These are phyloP conservation scores for Lacerta bilineata DNA, from an alignment of 2,797 vertebrate genomes.

Conservation along the genomic window DNA sequence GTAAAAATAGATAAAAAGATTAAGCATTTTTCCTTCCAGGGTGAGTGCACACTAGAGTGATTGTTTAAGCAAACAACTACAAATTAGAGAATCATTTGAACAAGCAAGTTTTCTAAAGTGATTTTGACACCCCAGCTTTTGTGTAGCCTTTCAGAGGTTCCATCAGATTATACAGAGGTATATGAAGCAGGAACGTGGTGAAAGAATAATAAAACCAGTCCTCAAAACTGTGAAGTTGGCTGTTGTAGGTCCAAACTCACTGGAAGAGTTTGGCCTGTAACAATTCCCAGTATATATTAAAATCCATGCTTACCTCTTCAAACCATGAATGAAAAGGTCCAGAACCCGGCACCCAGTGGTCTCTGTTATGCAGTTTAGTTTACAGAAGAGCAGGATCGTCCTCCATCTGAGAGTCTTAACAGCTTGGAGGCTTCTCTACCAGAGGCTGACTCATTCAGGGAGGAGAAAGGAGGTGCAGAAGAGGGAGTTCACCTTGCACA, in stretches of 20 bases:
- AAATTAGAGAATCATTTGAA: conserved; percentile 4
- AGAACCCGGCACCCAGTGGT: conserved; percentile 37
- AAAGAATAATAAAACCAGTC: conserved; percentile 14
- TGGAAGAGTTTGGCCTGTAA: not conserved
- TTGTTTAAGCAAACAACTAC: conserved; percentile 34
- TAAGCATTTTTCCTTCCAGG: not conserved
- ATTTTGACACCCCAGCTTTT: conserved; percentile 9
- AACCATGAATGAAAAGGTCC: conserved; percentile 18
- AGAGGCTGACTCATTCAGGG: conserved; percentile 79
- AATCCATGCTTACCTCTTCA: conserved; percentile 72
- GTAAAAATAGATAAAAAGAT: not conserved
- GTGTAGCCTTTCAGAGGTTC: not conserved
- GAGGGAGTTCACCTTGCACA: conserved; percentile 82
- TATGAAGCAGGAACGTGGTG: not conserved
- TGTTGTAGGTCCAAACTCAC: not conserved
- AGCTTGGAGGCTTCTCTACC: conserved; percentile 70
- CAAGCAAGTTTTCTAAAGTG: not conserved
- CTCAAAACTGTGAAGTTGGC: not conserved
- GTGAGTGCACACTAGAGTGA: too few relatives aligned
- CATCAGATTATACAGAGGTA: not conserved
- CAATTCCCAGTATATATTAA: conserved; percentile 8
- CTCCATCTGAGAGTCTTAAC: conserved; percentile 67
- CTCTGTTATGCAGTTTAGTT: conserved; percentile 52
- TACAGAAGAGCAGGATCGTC: conserved; percentile 45
- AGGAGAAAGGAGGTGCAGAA: conserved; percentile 81